Base-by-base conservation (phyloP, 2,797 vertebrate genomes). In the Gymnoscopelus braueri region DNA sequence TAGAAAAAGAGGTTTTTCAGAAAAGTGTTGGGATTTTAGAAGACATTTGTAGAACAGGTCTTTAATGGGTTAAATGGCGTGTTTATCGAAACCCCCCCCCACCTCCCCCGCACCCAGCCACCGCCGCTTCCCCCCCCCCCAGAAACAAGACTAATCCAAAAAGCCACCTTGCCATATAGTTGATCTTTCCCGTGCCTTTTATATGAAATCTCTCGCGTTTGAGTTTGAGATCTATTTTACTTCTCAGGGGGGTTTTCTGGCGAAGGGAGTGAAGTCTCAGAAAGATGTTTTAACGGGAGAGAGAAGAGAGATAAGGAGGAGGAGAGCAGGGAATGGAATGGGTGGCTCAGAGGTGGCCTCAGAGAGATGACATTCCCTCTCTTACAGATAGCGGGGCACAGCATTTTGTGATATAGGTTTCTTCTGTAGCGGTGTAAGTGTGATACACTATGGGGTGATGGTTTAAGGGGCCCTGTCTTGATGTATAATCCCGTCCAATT, bases 181-280 rank as follows among this genome's bases (percentile, higher is more conserved):
- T 87, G 85, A 90, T 91, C 84, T 89, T 75, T 60, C 66, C 57
- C n/a, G 53, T 61, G 84, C 72, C 78, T 88, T 84, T n/a, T n/a
- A n/a, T 63, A 81, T 83, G 74, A 89, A 87, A 89, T 88, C 85
- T 80, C 85, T 83, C 86, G 79, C 85, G 86, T 85, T 84, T 80
- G 81, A 86, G 83, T 91, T 86, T 87, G 83, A 90, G 89, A 91
- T 91, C 88, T 85, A 70, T 91, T 88, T 89, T 87, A 85, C 84
- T 82, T 83, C 60, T 81, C 85, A 6, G 83, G 70, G 78, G 70
- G 78, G 66, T 63, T 91, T 79, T 84, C 77, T 51, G 26, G 26
- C 26, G 26, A 29, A 44, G 74, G 62, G 77, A 87, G 83, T 81
- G 85, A 84, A 87, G 85, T 84, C 81, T 78, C 78, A 81, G 85